Evolutionary conservation across 2,797 vertebrate genomes (phyloP), one percentile per base, ranked within the genome.

Genomic region (Sebastes kiyomatsui): DNA sequence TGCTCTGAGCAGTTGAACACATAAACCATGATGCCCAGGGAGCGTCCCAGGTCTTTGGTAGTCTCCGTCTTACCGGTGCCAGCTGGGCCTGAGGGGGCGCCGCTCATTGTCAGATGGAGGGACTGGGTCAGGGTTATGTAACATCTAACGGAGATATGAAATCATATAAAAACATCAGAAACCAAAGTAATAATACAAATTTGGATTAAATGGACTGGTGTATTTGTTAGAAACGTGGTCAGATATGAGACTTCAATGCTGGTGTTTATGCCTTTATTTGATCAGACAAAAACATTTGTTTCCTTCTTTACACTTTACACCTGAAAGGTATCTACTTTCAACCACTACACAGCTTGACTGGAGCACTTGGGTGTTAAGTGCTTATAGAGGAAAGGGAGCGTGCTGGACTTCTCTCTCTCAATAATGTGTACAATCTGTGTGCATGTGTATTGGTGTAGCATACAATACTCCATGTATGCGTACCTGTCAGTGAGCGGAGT

Each of bases 1-100:
- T 97, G 96, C 70, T 96, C 96, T 5, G 97, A 97, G 87, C 95
- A 96, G 90, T 96, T 97, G 87, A 97, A 97, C 56, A 97, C 95
- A 77, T 95, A 97, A 0, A 96, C 95, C 96, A 96, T 97, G 82
- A 95, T 94, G 67, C 96, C 96, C 28, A 97, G 91, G 1, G 96
- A 96, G 18, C 96, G 95, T n/a, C 96, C 96, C 6, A 97, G 93
- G 77, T 95, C 95, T 87, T 97, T 96, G 68, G 96, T 96, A 1
- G 95, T 96, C 87, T 97, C 96, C 0, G 93, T 96, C 90, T 97
- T 96, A 72, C 95, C 94, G 0, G 91, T 96, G 25, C 95, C 95
- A 52, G 95, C 95, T 55, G 92, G 92, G 6, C 95, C 95, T 28
- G 94, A 96, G 20, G 93, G 95, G 56, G 96, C 93, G 1, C 96